A percentile compares a stretch with the other conserved stretches of the same genome.
Evolutionary conservation across 2,113 vertebrate genomes (phyloP).

Genomic region (Recurvirostra avosetta): DNA sequence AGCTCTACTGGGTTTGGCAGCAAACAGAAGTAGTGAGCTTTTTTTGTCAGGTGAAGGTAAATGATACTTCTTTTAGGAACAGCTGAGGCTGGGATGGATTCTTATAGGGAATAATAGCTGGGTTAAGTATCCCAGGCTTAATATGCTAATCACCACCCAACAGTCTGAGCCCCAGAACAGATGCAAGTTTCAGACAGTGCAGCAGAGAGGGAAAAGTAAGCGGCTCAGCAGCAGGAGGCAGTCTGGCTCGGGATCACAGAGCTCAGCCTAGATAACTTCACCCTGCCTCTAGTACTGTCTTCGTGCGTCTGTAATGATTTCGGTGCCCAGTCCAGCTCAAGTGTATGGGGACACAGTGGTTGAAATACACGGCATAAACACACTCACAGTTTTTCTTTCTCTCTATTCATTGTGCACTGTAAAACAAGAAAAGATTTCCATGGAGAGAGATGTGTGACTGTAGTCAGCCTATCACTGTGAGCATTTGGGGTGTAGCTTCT

Average conservation of each 20-base stretch:
- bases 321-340: not conserved
- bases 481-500: not conserved
- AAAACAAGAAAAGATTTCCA: not conserved
- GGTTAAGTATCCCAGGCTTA: not conserved
- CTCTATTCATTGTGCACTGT: not conserved
- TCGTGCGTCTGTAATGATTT: not conserved
- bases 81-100: not conserved
- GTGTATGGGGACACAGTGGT: too few species aligned
- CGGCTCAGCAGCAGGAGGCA: not conserved
- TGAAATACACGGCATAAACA: not conserved
- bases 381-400: not conserved
- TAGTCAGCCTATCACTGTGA: not conserved
- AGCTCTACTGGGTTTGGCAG: not conserved
- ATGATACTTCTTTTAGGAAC: not conserved
- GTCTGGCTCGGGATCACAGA: not conserved
- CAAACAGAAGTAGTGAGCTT: not conserved
- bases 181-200: not conserved
- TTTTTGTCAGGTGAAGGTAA: not conserved
- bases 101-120: not conserved
- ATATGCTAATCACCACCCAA: not conserved
- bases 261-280: not conserved
- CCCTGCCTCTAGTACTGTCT: not conserved
- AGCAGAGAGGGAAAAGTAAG: not conserved
- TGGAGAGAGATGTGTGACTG: not conserved
- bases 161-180: not conserved